Evolutionary conservation across 2,113 vertebrate genomes (phyloP).

Genomic region (Ophthalmotilapia sp.): DNA sequence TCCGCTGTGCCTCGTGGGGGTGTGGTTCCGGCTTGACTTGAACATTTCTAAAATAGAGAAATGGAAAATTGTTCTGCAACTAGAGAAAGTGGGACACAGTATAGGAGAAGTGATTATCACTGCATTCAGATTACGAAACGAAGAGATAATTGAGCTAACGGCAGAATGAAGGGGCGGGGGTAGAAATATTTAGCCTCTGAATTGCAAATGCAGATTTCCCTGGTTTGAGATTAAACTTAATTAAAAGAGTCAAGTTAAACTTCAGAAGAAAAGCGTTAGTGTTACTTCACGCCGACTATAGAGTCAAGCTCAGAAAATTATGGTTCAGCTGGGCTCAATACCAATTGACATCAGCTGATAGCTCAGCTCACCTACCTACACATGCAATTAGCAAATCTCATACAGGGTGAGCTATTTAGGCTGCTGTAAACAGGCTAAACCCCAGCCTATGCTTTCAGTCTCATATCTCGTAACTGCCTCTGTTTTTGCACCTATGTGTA

Average conservation of each 20-base stretch:
- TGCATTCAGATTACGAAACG: conserved; percentile 18
- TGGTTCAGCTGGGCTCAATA: not conserved
- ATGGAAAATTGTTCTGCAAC: conserved; percentile 10
- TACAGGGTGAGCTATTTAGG: not conserved
- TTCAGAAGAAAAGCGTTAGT: not conserved
- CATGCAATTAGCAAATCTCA: not conserved
- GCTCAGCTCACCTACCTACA: not conserved
- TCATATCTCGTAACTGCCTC: not conserved
- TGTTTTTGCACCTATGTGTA: not conserved
- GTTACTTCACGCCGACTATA: not conserved
- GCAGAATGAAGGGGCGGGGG: not conserved
- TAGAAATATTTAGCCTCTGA: conserved; percentile 9
- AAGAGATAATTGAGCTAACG: conserved; percentile 37
- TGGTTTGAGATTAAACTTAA: conserved; percentile 4
- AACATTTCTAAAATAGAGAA: conserved; percentile 22
- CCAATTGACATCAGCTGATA: not conserved
- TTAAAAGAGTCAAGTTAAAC: not conserved
- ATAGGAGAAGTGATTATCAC: conserved; percentile 37
- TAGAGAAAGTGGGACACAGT: conserved; percentile 50
- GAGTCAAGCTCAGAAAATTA: not conserved
- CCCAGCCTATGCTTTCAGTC: not conserved
- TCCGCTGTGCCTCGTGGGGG: conserved; percentile 5
- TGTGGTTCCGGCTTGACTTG: not conserved
- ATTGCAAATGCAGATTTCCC: conserved; percentile 8
- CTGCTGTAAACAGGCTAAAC: not conserved